Base-by-base conservation (phyloP, 2,888 invertebrate species). In the Drosophila anomalipes region DNA sequence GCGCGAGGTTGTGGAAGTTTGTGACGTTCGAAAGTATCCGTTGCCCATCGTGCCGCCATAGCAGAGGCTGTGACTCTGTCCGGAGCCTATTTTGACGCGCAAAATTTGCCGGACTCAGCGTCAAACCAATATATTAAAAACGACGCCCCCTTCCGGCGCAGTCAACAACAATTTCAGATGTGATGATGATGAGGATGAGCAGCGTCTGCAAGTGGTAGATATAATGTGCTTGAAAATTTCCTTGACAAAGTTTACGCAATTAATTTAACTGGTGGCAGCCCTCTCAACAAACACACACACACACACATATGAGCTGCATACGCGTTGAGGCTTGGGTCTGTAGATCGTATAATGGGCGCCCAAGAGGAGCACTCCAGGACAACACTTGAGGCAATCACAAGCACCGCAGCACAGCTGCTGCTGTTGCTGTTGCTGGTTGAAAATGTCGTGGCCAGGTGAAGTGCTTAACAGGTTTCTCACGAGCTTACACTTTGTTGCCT, bases 61-160 rank as follows among this genome's bases (percentile, higher is more conserved):
- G 92, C 94, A 93, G 80, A 93, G 92, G 83, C 93, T 94, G 87
- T 93, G 93, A 93, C 95, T 95, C 83, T 94, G 94, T 92, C 94
- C 94, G 82, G 95, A 94, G 92, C 95, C 95, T 95, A 95, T 95
- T 93, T 94, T 95, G 93, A 92, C 89, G 86, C 76, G 81, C 90
- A 86, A 90, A 89, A 90, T 90, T 82, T 79, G 78, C 83, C 83
- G 89, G 81, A 83, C 77, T 70, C 74, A 70, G 67, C 70, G 75
- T 70, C 44, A 57, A 74, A 64, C 35, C 52, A 67, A 57, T 58
- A 39, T 37, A 57, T 49, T 49, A 41, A 33, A 47, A 44, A 47
- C 32, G 32, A 53, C 58, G 41, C 39, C 52, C 60, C 14, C 47
- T 37, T 64, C 47, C 49, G 39, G 33, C 52, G 61, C 16, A 39